Evolutionary conservation across 2,797 vertebrate species (phyloP).

Genomic region (Etheostoma nigrum): DNA sequence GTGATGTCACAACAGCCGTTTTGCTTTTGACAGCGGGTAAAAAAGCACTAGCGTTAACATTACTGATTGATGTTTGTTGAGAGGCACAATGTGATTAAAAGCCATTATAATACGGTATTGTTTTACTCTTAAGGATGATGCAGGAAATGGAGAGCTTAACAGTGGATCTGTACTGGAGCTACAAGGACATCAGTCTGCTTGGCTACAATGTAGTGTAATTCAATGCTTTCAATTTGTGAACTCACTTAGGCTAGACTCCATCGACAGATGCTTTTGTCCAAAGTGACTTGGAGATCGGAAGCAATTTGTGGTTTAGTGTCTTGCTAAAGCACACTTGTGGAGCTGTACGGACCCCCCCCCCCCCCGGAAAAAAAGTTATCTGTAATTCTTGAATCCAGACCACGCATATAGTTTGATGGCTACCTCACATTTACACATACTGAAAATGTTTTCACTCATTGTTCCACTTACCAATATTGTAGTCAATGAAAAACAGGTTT

Average conservation of each 20-base stretch:
- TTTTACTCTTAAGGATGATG: neutral
- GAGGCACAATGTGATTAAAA: neutral
- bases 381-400: neutral
- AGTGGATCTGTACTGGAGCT: neutral
- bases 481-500: neutral
- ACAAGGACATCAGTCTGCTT: neutral
- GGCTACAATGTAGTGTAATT: neutral
- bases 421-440: neutral
- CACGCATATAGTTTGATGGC: neutral
- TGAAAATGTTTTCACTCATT: neutral
- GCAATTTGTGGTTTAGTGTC: constrained; percentile 19
- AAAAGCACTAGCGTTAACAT: no score
- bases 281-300: neutral
- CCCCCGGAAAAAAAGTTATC: neutral
- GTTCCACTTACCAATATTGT: neutral
- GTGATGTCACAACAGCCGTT: neutral
- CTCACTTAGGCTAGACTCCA: neutral
- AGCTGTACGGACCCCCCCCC: neutral
- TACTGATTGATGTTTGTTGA: constrained; percentile 6
- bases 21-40: no score
- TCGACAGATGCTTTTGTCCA: constrained; percentile 10
- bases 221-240: neutral
- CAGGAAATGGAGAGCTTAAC: neutral
- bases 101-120: neutral
- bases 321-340: neutral